Base-by-base conservation (phyloP, 2,888 invertebrate species). In the Neria commutata region DNA sequence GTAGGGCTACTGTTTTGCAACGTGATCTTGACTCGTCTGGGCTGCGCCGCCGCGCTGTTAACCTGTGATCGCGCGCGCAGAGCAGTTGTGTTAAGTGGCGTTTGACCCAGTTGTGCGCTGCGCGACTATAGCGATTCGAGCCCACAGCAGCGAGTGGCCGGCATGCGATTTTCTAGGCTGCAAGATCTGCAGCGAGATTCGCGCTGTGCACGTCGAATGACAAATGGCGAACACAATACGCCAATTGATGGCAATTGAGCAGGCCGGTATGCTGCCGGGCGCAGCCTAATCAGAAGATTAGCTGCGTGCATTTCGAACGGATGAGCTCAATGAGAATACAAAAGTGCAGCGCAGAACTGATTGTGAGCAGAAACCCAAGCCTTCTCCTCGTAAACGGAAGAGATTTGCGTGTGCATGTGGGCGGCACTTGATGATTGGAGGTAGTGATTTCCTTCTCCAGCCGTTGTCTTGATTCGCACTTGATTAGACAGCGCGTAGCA, bases 251-350 rank as follows among this genome's bases (percentile, higher is more conserved):
- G 72, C 72, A 72, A 72, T n/a, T 73, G 72, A 71, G 60, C 68
- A 66, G 46, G 48, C 24, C 24, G 24, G 42, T 50, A 56, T 25
- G 11, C 48, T 2, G 46, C 10, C 50, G 33, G 56, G 2, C 37
- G 45, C 1, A n/a, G 21, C n/a, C 46, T 46, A 53, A 59, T 47
- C 47, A 48, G 25, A 46, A 21, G 46, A 54, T 34, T 19, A 34
- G 54, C 54, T 21, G 55, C 23, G 33, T 49, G 42, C n/a, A 3
- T 17, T 14, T 4, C 46, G 26, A 52, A 71, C 73, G 73, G 73
- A 74, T 74, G 73, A 72, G 71, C 73, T 74, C 75, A 74, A 75
- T 74, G 75, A 75, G 67, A 69, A 67, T 63, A 74, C 75, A 74
- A 74, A 73, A 37, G 26, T 26, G 37, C 54, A 14, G 34, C 23